Conservation (phyloP, 2,888 invertebrate species). For the Petrolisthes cinctipes region DNA sequence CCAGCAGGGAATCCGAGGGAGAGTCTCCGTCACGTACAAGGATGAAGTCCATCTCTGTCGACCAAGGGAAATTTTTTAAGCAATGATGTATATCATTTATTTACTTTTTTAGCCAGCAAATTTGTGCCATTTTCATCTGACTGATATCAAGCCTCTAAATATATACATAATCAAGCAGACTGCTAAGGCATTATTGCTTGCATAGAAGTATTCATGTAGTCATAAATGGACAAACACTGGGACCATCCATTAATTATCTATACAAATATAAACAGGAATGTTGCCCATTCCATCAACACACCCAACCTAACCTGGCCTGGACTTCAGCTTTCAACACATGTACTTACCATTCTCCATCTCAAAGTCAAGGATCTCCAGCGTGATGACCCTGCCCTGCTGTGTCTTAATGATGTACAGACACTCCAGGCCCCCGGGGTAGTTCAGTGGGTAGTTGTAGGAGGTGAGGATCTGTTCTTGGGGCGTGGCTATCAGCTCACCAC, state of each 20-base stretch:
- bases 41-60: conserved; percentile 78
- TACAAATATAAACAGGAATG: too few species aligned
- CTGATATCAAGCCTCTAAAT: background rate
- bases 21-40: conserved; percentile 90
- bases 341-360: conserved; percentile 74
- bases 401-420: conserved; percentile 93
- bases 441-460: conserved; percentile 92
- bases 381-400: conserved; percentile 88
- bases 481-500: conserved; percentile 87
- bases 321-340: too few species aligned
- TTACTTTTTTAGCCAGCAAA: background rate
- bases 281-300: too few species aligned
- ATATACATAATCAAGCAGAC: background rate
- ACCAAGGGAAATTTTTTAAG: background rate
- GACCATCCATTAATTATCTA: background rate
- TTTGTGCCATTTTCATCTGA: background rate
- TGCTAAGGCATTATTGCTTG: background rate
- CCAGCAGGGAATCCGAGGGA: conserved; percentile 87
- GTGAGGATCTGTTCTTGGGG: conserved; percentile 89
- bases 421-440: conserved; percentile 95
- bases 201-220: too few species aligned
- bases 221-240: background rate
- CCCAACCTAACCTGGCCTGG: too few species aligned
- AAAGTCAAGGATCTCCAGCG: conserved; percentile 89
- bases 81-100: background rate